Evolutionary conservation across 1,140 invertebrate genomes (phyloP).

Genomic region (Homalodisca vitripennis): DNA sequence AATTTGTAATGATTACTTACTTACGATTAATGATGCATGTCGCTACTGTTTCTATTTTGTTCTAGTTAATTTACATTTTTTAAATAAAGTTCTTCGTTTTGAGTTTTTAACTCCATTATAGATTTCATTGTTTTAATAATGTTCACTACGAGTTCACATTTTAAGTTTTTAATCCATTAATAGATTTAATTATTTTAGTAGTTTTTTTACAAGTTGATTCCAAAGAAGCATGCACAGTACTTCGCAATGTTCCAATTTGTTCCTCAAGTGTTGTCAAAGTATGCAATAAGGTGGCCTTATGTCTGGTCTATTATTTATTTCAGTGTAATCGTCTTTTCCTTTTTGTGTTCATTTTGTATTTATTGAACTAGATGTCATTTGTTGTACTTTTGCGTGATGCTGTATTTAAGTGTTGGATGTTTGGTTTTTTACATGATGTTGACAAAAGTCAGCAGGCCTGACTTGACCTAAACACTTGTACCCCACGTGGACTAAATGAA

Average conservation of each 20-base stretch:
- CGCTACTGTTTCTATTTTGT: background rate
- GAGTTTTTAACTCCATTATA: too few relatives aligned
- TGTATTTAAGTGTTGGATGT: slow-evolving; percentile 6
- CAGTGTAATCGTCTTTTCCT: background rate
- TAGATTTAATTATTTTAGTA: too few relatives aligned
- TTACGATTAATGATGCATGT: background rate
- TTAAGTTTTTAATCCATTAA: too few relatives aligned
- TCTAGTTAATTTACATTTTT: background rate
- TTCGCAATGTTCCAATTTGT: background rate
- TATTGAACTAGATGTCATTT: background rate
- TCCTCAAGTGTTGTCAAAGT: slow-evolving; percentile 5
- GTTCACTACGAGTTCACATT: too few relatives aligned
- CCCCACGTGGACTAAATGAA: background rate
- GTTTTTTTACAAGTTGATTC: background rate
- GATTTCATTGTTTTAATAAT: too few relatives aligned
- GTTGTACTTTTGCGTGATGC: slow-evolving; percentile 9
- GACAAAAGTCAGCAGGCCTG: slow-evolving; percentile 2
- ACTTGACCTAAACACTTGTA: background rate
- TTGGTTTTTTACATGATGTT: slow-evolving; percentile 14
- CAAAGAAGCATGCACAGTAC: background rate
- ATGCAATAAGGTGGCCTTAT: slow-evolving; percentile 30
- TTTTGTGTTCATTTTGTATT: background rate
- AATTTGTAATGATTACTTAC: background rate
- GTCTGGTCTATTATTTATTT: slow-evolving; percentile 7
- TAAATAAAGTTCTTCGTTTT: too few relatives aligned